Base-by-base conservation (phyloP, 2,888 invertebrate species). In the Drosophila tanythrix region DNA sequence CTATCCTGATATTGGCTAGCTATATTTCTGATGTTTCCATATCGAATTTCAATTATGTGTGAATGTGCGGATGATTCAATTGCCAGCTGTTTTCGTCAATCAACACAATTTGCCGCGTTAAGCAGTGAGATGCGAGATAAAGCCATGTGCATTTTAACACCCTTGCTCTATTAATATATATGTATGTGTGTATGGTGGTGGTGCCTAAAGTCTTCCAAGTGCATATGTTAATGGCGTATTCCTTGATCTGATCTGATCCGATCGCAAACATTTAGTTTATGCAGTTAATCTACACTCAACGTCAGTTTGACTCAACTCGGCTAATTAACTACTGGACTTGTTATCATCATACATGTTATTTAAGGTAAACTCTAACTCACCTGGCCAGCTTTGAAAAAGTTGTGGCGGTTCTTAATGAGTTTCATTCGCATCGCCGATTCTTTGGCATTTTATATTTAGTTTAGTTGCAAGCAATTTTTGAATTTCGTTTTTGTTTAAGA, bases 361-460 rank as follows among this genome's bases (percentile, higher is more conserved):
- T 38, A 52, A 36, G 64, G 61, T 55, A 73, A 76, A 59, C 48
- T 57, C 74, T 36, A 66, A 78, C 77, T 77, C 79, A 74, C 75
- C 74, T 67, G 46, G 61, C 51, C 46, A 74, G 36, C 57, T 62
- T 29, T 40, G 10, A 52, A 38, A 52, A 50, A 50, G 46, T 58
- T 53, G 29, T 35, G 38, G 21, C 52, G 50, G 48, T 33, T 40
- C 21, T 46, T 35, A 31, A 36, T 48, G 43, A 56, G 60, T 58
- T 74, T 70, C 27, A 58, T 61, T 58, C 48, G 57, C 51, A 61
- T 59, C 59, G 79, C 78, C 79, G 58, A 55, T 69, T 79, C 80
- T 79, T 79, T 76, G 79, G 80, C 79, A 76, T 79, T 60, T 66
- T 48, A 46, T 68, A 50, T 55, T 71, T 71, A 79, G 36, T 75